Conservation (phyloP, 2,888 invertebrate genomes). For the Carabus problematicus region DNA sequence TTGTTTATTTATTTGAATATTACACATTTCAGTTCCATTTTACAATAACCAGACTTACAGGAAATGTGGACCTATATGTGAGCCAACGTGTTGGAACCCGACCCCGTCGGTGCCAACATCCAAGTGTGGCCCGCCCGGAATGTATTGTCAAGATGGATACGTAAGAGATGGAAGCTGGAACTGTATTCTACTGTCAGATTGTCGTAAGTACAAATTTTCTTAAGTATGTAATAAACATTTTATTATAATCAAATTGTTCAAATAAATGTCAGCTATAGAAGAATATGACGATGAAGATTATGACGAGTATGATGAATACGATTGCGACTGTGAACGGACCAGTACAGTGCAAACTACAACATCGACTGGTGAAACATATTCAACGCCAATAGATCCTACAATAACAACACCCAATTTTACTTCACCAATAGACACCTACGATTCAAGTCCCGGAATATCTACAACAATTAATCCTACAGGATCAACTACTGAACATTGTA, state of each 20-base stretch:
- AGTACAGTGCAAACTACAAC: conserved; percentile 5
- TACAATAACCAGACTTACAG: conserved; percentile 36
- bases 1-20: no score
- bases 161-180: conserved; percentile 50
- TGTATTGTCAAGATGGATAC: conserved; percentile 55
- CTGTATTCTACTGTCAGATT: conserved; percentile 44
- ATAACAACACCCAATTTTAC: not conserved
- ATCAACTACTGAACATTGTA: not conserved
- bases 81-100: conserved; percentile 38
- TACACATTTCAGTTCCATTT: no score
- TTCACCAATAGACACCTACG: conserved; percentile 6
- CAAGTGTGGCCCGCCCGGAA: conserved; percentile 44
- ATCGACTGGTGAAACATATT: not conserved
- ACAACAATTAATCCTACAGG: no score
- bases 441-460: no score
- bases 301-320: conserved; percentile 19
- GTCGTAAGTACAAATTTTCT: conserved; percentile 22
- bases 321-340: not conserved
- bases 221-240: conserved; percentile 1
- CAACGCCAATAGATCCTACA: not conserved
- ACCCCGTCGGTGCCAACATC: conserved; percentile 7
- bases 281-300: conserved; percentile 20
- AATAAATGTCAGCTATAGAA: conserved; percentile 4
- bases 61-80: conserved; percentile 36
- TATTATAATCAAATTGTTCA: conserved; percentile 6